Evolutionary conservation across 23 tunicate species (phyloP).

Genomic region (Ascidia mentula): DNA sequence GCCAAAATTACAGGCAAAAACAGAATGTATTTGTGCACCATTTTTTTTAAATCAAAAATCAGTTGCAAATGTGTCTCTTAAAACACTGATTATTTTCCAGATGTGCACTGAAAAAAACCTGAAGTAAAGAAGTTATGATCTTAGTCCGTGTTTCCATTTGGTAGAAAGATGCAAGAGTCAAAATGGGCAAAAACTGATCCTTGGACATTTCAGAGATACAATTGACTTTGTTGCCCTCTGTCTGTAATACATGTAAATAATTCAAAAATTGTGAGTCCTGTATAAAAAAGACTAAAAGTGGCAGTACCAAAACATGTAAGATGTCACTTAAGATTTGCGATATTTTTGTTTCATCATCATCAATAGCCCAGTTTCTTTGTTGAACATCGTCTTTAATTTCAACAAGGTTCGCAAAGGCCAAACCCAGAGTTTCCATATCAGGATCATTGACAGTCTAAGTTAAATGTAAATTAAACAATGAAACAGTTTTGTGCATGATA

Average conservation of each 20-base stretch:
- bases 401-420: slow-evolving; percentile 61
- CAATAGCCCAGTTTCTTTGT: slow-evolving; percentile 88
- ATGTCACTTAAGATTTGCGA: slow-evolving; percentile 56
- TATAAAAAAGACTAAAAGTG: too few relatives aligned
- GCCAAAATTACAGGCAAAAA: too few relatives aligned
- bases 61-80: too few relatives aligned
- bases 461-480: not conserved
- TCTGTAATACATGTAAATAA: too few relatives aligned
- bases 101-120: too few relatives aligned
- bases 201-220: slow-evolving; percentile 16
- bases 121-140: slow-evolving; percentile 40
- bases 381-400: slow-evolving; percentile 91
- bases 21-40: too few relatives aligned
- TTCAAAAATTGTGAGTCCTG: too few relatives aligned
- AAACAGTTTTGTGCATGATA: too few relatives aligned
- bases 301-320: slow-evolving; percentile 36
- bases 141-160: slow-evolving; percentile 86
- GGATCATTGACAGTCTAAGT: slow-evolving; percentile 31
- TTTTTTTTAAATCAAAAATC: too few relatives aligned
- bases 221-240: slow-evolving; percentile 12
- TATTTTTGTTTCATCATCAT: slow-evolving; percentile 75
- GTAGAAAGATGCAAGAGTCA: slow-evolving; percentile 51
- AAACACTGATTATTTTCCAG: too few relatives aligned
- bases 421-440: slow-evolving; percentile 28
- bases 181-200: slow-evolving; percentile 29